phyloP scores from a whole-genome alignment of 2,888 invertebrate species.

The Tetranychus truncatus region DNA sequence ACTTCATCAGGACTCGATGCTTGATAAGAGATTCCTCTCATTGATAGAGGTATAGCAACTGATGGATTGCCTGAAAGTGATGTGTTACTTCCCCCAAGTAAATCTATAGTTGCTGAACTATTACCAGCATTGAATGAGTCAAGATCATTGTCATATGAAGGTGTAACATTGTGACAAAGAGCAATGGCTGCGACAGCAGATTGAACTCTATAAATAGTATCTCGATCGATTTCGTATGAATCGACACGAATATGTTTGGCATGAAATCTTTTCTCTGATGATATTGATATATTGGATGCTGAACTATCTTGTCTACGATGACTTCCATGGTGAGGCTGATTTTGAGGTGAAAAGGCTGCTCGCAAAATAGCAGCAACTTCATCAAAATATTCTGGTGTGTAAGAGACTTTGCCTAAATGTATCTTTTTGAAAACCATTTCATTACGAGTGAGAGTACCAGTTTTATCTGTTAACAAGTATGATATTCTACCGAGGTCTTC shows the following conservation, averaged over 20 bases:
- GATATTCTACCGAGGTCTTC: conserved; percentile 92
- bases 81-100: neutral
- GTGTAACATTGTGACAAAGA: conserved; percentile 96
- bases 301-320: conserved; percentile 21
- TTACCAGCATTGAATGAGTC: conserved; percentile 1
- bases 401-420: conserved; percentile 80
- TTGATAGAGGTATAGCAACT: conserved; percentile 18
- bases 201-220: conserved; percentile 45
- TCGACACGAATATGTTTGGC: conserved; percentile 19
- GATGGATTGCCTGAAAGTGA: conserved; percentile 9
- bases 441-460: conserved; percentile 93
- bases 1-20: conserved; percentile 60
- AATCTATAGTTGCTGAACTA: neutral
- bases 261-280: conserved; percentile 15
- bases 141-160: conserved; percentile 56
- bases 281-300: conserved; percentile 16
- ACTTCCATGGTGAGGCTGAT: conserved; percentile 7
- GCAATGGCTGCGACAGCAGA: conserved; percentile 84
- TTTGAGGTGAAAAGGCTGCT: conserved; percentile 20
- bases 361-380: conserved; percentile 38
- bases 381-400: conserved; percentile 64
- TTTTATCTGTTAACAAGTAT: conserved; percentile 92
- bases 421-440: conserved; percentile 95
- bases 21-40: conserved; percentile 38
- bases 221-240: conserved; percentile 23